These are phyloP conservation scores for Coelopa pilipes DNA, from an alignment of 2,888 invertebrate genomes.

Conservation along the genomic window DNA sequence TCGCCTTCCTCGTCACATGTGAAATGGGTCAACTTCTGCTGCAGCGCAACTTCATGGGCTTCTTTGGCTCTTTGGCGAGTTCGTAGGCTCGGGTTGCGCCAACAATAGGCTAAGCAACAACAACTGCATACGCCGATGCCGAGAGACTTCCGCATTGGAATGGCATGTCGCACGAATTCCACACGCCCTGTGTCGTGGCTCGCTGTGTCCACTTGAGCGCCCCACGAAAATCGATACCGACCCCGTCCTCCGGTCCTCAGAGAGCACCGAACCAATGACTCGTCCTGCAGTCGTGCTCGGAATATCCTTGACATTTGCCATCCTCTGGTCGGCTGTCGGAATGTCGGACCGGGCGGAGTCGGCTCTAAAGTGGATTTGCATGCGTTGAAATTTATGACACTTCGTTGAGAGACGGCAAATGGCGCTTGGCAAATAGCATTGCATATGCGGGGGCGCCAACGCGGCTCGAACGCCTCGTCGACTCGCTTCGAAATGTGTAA, in stretches of 20 bases:
- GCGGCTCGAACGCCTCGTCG: too few relatives aligned
- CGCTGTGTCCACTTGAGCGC: background rate
- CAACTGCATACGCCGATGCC: background rate
- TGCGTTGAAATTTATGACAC: slow-evolving; percentile 7
- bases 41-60: background rate
- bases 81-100: slow-evolving; percentile 4
- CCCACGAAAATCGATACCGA: background rate
- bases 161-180: background rate
- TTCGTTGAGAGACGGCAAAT: background rate
- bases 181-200: background rate
- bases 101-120: background rate
- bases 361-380: slow-evolving; percentile 1
- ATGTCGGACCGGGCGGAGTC: background rate
- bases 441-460: too few relatives aligned
- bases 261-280: too few relatives aligned
- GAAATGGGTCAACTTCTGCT: slow-evolving; percentile 8
- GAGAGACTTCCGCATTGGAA: slow-evolving; percentile 4
- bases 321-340: background rate
- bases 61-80: background rate
- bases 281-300: background rate
- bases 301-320: slow-evolving; percentile 14
- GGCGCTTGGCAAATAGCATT: too few relatives aligned
- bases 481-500: too few relatives aligned
- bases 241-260: background rate
- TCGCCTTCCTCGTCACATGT: background rate